Evolutionary conservation across 2,113 vertebrate genomes (phyloP), one percentile per base, ranked within the genome.

Genomic region (Haemorhous mexicanus): DNA sequence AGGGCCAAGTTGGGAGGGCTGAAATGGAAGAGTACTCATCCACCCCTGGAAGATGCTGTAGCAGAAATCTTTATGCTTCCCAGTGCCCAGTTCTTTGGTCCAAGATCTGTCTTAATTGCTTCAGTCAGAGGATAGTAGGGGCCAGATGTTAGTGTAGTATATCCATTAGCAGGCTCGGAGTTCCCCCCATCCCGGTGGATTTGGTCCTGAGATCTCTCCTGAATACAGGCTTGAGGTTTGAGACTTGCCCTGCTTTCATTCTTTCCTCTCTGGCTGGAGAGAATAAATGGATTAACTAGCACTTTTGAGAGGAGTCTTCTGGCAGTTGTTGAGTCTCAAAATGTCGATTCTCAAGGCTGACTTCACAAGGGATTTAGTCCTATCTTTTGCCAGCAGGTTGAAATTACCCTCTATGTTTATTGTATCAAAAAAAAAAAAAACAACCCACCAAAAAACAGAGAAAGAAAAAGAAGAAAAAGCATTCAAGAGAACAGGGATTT

Each of bases 301-400:
- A 41, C 13, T 85, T 87, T 41, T 55, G 68, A 95, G 90, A 83
- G n/a, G 26, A 90, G 44, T 73, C 75, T 87, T 83, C 46, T 91
- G 89, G 78, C 78, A 95, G 79, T 72, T 35, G 47, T 76, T 72
- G 63, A 76, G 63, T 84, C 61, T 89, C 69, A 91, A 55, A 91
- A 75, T 88, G 59, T 75, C 27, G 50, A 66, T 94, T 97, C 50
- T 69, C 55, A 91, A 89, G 80, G 59, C 76, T 93, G 53, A 77
- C 58, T 75, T 92, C 87, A 76, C 59, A 84, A 85, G 70, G 74
- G 84, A 93, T 84, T 89, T 93, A 87, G 47, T 84, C 59, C 83
- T 95, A 22, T 88, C 86, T 96, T 87, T 93, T 83, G 67, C 63
- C 43, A 80, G 89, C 73, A 80, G 87, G 47, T 82, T 89, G 89